A percentile compares a stretch with the other conserved stretches of the same genome.
Evolutionary conservation across 2,797 vertebrate genomes (phyloP).

Genomic region (Lateolabrax maculatus): DNA sequence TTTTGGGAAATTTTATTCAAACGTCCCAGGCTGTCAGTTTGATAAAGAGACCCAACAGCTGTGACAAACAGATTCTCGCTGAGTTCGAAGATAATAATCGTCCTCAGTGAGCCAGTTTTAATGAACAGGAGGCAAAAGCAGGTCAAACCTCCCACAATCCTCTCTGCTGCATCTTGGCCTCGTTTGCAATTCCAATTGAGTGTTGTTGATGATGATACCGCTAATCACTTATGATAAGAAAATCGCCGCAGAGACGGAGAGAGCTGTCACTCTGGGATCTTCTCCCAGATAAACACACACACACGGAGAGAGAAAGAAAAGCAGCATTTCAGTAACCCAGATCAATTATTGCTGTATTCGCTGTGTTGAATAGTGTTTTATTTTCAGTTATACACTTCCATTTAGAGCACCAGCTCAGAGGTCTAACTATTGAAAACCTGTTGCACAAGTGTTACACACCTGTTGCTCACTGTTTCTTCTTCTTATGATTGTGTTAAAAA

Average conservation of each 20-base stretch:
- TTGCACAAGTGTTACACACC: conserved; percentile 34
- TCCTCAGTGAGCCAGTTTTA: conserved; percentile 52
- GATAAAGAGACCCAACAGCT: conserved; percentile 47
- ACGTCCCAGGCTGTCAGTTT: conserved; percentile 25
- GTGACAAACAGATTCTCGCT: conserved; percentile 43
- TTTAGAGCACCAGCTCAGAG: background rate
- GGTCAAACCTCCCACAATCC: conserved; percentile 74
- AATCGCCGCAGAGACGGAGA: conserved; percentile 38
- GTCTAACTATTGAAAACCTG: conserved; percentile 38
- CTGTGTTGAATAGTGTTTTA: conserved; percentile 3
- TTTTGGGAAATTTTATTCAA: conserved; percentile 60
- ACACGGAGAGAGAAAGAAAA: conserved; percentile 17
- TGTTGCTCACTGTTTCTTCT: conserved; percentile 17
- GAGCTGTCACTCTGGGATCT: conserved; percentile 47
- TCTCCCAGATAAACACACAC: conserved; percentile 39
- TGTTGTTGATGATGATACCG: conserved; percentile 63
- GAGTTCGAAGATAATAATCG: conserved; percentile 39
- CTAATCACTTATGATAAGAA: conserved; percentile 71
- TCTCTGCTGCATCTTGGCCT: conserved; percentile 68
- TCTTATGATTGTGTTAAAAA: too few relatives aligned
- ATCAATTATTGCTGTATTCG: background rate
- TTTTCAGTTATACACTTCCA: conserved; percentile 1
- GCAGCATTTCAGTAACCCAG: conserved; percentile 29
- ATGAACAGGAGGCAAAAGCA: conserved; percentile 65
- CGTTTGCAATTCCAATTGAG: conserved; percentile 76